Base-by-base conservation (phyloP, 2,888 invertebrate species). In the Leucozona laternaria region DNA sequence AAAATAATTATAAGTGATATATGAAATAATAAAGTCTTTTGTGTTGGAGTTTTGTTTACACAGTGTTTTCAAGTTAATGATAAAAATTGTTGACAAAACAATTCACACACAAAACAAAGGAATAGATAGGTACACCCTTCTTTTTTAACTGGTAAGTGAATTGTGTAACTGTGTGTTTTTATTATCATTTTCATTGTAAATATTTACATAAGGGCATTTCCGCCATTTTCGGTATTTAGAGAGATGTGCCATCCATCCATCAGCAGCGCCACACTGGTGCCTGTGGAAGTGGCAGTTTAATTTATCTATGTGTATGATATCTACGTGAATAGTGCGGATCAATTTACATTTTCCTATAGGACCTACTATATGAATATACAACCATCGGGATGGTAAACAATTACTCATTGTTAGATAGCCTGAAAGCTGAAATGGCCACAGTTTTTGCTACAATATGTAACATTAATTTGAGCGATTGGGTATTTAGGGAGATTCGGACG, bases 141-240 rank as follows among this genome's bases (percentile, higher is more conserved):
- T 50, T 48, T 31, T 57, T 43, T 31, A 77, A 45, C 77, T 77
- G 85, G 85, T 85, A 81, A 85, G 85, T 85, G 58, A 20, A 58
- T 58, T 37, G 68, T 48, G 55, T 68, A 68, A 77, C 70, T 81
- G 80, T 64, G 34, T 53, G 50, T n/a, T 60, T 70, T 72, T 70
- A 53, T 70, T 73, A 40, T 78, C 57, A 17, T 70, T 73, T 45
- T 78, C 57, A 17, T 4, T 55, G 68, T 48, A 77, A 81, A 85
- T 81, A 85, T 81, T 85, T 73, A 78, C 81, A 10, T 73, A 73
- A 28, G 48, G 72, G 64, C 43, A 73, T 78, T 73, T 58, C 37
- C 53, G 50, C 22, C 22, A 22, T 50, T 34, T 50, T 50, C 20
- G 37, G 53, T 20, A n/a, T 68, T 53, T 28, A 37, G 37, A 10